Percentiles rank a stretch among this genome's conserved stretches.
phyloP scores from a whole-genome alignment of 2,888 invertebrate genomes.

The Pheosia tremula region DNA sequence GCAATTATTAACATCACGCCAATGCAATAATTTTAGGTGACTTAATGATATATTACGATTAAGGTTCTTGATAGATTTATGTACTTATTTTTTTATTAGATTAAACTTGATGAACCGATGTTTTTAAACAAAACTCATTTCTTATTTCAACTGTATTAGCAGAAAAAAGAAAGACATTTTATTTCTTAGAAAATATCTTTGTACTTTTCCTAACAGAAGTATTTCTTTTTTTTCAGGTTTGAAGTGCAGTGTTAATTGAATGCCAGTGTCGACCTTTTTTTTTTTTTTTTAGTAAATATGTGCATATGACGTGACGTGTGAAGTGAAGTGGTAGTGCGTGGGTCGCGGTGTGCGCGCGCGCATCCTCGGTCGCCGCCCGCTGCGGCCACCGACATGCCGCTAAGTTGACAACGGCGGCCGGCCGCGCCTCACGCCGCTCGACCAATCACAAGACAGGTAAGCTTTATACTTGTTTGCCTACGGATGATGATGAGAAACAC shows the following conservation, averaged over 20 bases:
- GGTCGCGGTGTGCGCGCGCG: conserved; percentile 45
- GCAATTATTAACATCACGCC: too few relatives aligned
- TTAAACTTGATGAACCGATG: too few relatives aligned
- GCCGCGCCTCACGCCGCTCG: conserved; percentile 79
- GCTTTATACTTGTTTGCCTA: conserved; percentile 15
- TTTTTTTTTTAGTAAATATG: conserved; percentile 42
- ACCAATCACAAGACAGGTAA: conserved; percentile 68
- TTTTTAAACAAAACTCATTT: too few relatives aligned
- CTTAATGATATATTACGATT: too few relatives aligned
- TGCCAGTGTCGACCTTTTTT: conserved; percentile 42
- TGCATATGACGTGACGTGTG: conserved; percentile 51
- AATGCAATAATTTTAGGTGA: too few relatives aligned
- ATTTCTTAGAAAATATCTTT: neutral
- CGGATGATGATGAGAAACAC: too few relatives aligned
- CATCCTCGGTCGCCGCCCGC: conserved; percentile 45
- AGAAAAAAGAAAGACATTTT: neutral
- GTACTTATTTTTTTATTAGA: too few relatives aligned
- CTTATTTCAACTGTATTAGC: too few relatives aligned
- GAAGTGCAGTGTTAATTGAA: conserved; percentile 58
- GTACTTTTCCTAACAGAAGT: neutral
- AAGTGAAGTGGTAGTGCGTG: conserved; percentile 39
- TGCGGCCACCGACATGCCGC: conserved; percentile 63
- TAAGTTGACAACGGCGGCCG: conserved; percentile 78
- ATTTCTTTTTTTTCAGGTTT: conserved; percentile 62
- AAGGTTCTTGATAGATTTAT: too few relatives aligned